These are phyloP conservation scores for Chaetophractus vellerosus DNA, from an alignment of 2,797 vertebrate genomes.

Conservation along the genomic window DNA sequence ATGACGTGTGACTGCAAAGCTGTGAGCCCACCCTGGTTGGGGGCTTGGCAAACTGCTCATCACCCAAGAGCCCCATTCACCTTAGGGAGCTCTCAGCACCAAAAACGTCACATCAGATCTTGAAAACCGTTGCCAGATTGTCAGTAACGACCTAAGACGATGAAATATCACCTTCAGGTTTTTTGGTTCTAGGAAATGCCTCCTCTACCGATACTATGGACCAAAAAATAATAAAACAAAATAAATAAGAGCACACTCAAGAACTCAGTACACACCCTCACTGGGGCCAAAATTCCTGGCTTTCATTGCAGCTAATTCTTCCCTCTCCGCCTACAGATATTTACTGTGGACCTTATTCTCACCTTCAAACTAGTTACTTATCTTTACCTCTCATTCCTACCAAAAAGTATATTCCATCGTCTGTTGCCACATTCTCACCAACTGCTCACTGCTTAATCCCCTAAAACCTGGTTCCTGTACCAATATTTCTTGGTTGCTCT, in stretches of 20 bases:
- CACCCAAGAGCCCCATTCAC: not conserved
- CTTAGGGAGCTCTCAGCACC: not conserved
- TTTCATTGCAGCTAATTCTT: not conserved
- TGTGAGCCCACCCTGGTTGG: not conserved
- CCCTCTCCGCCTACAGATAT: not conserved
- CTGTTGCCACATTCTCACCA: not conserved
- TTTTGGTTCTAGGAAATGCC: not conserved
- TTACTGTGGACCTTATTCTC: not conserved
- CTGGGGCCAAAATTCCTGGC: not conserved
- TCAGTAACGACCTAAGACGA: not conserved
- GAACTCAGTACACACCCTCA: not conserved
- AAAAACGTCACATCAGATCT: accelerated
- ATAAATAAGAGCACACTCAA: not conserved
- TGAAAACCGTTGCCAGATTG: not conserved
- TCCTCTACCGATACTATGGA: not conserved
- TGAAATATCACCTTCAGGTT: not conserved
- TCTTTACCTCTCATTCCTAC: not conserved
- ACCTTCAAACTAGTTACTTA: not conserved
- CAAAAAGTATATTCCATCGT: not conserved
- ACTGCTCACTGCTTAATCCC: accelerated
- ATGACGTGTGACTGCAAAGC: accelerated
- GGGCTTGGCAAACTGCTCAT: not conserved
- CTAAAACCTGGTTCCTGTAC: not conserved
- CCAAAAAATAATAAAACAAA: not conserved
- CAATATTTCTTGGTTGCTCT: not conserved